A percentile compares a stretch with the other conserved stretches of the same genome.
phyloP scores from a whole-genome alignment of 2,797 vertebrate species.

The Betta splendens region DNA sequence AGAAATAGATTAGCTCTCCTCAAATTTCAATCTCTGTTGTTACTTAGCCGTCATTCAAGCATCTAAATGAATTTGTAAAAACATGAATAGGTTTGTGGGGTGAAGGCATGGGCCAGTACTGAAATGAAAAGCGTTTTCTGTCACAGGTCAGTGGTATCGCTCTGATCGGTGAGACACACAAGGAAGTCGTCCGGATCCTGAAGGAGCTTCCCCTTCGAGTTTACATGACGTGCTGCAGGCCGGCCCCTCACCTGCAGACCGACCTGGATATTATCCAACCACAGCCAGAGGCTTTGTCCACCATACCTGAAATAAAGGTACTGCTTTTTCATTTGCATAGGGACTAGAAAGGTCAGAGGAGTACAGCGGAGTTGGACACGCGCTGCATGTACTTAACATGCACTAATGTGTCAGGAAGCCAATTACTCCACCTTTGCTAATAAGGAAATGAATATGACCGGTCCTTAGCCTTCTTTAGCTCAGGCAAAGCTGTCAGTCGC shows the following conservation, averaged over 20 bases:
- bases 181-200: conserved; percentile 93
- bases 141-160: conserved; percentile 91
- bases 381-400: conserved; percentile 21
- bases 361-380: neutral
- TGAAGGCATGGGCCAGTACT: no score
- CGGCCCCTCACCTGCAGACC: conserved; percentile 70
- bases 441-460: conserved; percentile 27
- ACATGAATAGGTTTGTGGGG: no score
- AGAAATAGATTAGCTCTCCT: neutral
- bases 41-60: neutral
- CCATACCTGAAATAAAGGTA: conserved; percentile 84
- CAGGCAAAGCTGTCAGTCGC: conserved; percentile 42
- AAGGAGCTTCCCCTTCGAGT: conserved; percentile 93
- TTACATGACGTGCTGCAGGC: conserved; percentile 92
- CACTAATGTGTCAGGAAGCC: conserved; percentile 33
- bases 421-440: conserved; percentile 21
- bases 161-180: conserved; percentile 94
- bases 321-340: neutral
- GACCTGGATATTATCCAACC: conserved; percentile 73
- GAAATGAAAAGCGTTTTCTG: no score
- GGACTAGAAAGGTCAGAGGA: neutral
- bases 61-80: neutral
- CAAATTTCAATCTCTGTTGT: neutral
- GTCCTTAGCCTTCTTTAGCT: conserved; percentile 54
- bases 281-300: conserved; percentile 66